A percentile compares a stretch with the other conserved stretches of the same genome.
phyloP scores from a whole-genome alignment of 2,113 vertebrate genomes.

The Hippocampus mohnikei region DNA sequence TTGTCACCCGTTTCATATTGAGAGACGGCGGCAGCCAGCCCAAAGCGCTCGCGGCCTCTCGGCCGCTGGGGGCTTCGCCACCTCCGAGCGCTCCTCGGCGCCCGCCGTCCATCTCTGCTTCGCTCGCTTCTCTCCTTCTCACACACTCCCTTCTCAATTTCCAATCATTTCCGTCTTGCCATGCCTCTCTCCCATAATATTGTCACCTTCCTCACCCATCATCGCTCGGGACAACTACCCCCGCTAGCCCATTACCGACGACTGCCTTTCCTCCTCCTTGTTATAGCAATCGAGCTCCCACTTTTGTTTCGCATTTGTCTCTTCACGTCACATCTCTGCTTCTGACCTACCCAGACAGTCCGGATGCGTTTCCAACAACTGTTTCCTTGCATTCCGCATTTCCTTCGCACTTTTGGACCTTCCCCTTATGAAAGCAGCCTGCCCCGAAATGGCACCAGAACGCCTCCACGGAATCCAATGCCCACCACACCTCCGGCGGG shows the following conservation, averaged over 20 bases:
- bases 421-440: not conserved
- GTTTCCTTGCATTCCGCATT: constrained; percentile 8
- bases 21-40: no score
- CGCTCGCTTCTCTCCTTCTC: not conserved
- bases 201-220: constrained; percentile 6
- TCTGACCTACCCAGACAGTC: constrained; percentile 6
- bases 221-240: no score
- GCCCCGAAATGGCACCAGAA: not conserved
- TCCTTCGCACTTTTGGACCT: constrained; percentile 17
- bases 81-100: not conserved
- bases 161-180: constrained; percentile 6
- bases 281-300: constrained; percentile 5
- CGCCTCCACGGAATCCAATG: constrained; percentile 12
- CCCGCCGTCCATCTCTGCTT: not conserved
- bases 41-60: constrained; percentile 10
- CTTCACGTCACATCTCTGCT: not conserved
- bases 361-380: constrained; percentile 12
- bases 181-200: constrained; percentile 8
- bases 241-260: constrained; percentile 28
- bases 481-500: constrained; percentile 17
- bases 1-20: no score
- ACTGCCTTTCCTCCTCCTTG: constrained; percentile 8
- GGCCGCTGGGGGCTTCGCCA: constrained; percentile 23
- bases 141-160: not conserved
- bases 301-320: not conserved